These are phyloP conservation scores for Pangasius mekongensis DNA, from an alignment of 2,797 vertebrate genomes.

Conservation along the genomic window DNA sequence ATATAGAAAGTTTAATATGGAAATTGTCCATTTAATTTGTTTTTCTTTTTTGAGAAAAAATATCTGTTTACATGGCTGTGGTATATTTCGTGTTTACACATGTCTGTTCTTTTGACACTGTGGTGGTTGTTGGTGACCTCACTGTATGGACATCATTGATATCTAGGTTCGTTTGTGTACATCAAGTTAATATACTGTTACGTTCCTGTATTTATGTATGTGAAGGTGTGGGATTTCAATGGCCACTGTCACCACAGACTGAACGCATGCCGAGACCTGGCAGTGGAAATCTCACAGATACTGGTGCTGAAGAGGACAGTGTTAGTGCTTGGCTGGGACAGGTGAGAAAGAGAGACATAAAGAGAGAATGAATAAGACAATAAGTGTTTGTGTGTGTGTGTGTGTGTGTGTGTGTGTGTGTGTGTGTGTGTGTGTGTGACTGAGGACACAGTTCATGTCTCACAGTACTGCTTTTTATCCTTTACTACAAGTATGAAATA, in stretches of 20 bases:
- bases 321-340: slow-evolving; percentile 74
- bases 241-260: slow-evolving; percentile 78
- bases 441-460: background rate
- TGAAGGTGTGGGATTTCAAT: slow-evolving; percentile 81
- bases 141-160: background rate
- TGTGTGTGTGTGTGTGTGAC: background rate
- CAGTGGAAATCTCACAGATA: slow-evolving; percentile 73
- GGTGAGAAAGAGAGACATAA: slow-evolving; percentile 58
- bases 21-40: background rate
- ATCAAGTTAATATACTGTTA: background rate
- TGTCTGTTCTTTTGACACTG: background rate
- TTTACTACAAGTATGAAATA: background rate
- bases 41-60: background rate
- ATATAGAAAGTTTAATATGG: background rate
- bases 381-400: background rate
- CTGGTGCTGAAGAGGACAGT: slow-evolving; percentile 74
- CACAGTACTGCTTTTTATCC: background rate
- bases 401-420: background rate
- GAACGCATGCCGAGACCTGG: slow-evolving; percentile 67
- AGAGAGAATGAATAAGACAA: background rate
- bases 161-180: background rate
- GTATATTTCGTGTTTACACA: background rate
- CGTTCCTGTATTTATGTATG: slow-evolving; percentile 11
- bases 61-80: too few species aligned
- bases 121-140: background rate